Evolutionary conservation across 2,797 vertebrate species (phyloP).

Genomic region (Numenius phaeopus): DNA sequence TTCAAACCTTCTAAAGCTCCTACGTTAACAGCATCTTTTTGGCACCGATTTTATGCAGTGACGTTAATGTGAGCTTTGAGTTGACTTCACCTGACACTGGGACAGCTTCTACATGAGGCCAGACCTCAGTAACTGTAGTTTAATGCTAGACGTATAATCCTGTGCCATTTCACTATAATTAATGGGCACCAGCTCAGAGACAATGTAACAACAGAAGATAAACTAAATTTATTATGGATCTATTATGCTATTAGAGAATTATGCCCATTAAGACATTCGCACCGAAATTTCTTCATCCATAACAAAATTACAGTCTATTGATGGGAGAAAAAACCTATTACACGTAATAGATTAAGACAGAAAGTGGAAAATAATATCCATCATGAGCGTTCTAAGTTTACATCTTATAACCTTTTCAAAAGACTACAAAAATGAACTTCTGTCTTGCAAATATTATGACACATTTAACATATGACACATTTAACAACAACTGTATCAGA

Average conservation of each 20-base stretch:
- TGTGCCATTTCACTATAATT: not conserved
- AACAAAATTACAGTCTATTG: not conserved
- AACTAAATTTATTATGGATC: not conserved
- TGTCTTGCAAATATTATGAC: not conserved
- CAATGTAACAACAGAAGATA: not conserved
- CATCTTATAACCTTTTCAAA: not conserved
- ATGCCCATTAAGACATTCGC: not conserved
- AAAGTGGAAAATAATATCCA: not conserved
- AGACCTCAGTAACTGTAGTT: not conserved
- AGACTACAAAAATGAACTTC: not conserved
- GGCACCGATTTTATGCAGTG: not conserved
- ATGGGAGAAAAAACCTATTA: not conserved
- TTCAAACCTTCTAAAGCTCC: not conserved
- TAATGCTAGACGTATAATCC: not conserved
- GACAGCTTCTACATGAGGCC: not conserved
- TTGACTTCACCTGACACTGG: not conserved
- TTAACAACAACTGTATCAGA: not conserved
- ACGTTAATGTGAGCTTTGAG: not conserved
- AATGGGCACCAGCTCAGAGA: not conserved
- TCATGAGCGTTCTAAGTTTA: not conserved
- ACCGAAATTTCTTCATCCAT: not conserved
- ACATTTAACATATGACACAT: not conserved
- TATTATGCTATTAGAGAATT: not conserved
- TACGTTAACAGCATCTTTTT: accelerated
- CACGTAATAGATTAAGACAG: not conserved